A percentile compares a stretch with the other conserved stretches of the same genome.
phyloP scores from a whole-genome alignment of 1,140 invertebrate genomes.

The Aplysia californica region DNA sequence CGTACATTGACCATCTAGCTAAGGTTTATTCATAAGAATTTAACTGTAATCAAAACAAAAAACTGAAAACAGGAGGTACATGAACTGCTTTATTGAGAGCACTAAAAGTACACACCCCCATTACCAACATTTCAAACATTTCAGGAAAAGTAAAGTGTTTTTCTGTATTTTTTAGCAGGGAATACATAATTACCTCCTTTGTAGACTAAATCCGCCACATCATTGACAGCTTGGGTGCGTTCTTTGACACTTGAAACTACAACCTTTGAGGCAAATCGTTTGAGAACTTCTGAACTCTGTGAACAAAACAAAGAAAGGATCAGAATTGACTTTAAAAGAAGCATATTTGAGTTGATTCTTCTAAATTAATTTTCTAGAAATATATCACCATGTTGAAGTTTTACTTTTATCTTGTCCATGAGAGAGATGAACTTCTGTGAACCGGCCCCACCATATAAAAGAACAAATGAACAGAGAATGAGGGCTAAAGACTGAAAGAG shows the following conservation, averaged over 20 bases:
- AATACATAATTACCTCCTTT: conserved; percentile 81
- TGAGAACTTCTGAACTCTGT: conserved; percentile 76
- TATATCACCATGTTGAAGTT: no score
- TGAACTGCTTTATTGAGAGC: no score
- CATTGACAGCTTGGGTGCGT: conserved; percentile 76
- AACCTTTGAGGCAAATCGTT: conserved; percentile 83
- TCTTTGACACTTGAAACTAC: conserved; percentile 82
- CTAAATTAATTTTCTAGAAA: no score
- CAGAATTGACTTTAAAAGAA: neutral
- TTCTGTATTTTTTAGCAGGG: no score
- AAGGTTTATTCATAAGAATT: neutral
- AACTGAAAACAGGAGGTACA: no score
- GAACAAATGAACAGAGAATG: neutral
- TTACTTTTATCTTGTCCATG: no score
- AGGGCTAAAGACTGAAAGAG: neutral
- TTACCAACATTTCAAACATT: neutral
- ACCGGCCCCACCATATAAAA: neutral
- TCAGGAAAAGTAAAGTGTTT: neutral
- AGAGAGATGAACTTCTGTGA: no score
- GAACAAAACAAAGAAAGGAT: neutral
- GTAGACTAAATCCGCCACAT: conserved; percentile 79
- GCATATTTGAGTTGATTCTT: no score
- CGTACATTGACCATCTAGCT: no score
- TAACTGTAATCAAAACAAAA: neutral
- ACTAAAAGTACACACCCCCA: neutral